phyloP scores from a whole-genome alignment of 1,140 invertebrate species.

The Stenopsyche tienmushanensis region DNA sequence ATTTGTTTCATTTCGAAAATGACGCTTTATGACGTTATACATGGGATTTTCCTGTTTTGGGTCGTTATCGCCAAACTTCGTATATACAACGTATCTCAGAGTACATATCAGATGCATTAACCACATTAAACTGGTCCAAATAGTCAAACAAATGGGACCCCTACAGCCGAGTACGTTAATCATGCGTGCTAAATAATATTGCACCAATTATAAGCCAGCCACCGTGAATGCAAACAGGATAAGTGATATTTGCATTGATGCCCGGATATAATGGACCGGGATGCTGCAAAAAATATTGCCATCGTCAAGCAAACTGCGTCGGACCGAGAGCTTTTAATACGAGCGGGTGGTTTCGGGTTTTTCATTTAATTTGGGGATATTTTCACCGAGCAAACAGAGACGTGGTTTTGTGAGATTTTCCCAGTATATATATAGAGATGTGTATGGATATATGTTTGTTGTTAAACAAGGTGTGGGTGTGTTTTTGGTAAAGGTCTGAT shows the following conservation, averaged over 20 bases:
- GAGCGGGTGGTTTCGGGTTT: too few relatives aligned
- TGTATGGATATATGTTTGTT: conserved; percentile 8
- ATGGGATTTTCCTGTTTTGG: too few relatives aligned
- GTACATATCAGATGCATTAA: background rate
- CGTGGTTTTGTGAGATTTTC: background rate
- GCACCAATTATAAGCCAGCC: background rate
- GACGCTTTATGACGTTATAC: too few relatives aligned
- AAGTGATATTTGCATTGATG: conserved; percentile 3
- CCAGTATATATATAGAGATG: background rate
- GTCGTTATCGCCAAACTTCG: too few relatives aligned
- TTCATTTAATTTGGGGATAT: too few relatives aligned
- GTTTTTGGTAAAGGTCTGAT: conserved; percentile 32
- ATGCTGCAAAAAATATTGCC: too few relatives aligned
- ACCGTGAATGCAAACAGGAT: background rate
- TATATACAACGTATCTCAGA: background rate
- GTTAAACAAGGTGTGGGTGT: conserved; percentile 31
- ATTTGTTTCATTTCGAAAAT: too few relatives aligned
- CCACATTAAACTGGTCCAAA: background rate
- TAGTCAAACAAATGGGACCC: too few relatives aligned
- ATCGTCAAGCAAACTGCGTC: too few relatives aligned
- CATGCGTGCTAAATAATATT: background rate
- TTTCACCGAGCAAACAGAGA: background rate
- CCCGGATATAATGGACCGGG: too few relatives aligned
- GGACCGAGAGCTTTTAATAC: too few relatives aligned
- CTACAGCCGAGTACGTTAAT: background rate